Percentiles rank a stretch among this genome's conserved stretches.
These are phyloP conservation scores for Mustela nigripes DNA, from an alignment of 2,113 vertebrate genomes.

Conservation along the genomic window DNA sequence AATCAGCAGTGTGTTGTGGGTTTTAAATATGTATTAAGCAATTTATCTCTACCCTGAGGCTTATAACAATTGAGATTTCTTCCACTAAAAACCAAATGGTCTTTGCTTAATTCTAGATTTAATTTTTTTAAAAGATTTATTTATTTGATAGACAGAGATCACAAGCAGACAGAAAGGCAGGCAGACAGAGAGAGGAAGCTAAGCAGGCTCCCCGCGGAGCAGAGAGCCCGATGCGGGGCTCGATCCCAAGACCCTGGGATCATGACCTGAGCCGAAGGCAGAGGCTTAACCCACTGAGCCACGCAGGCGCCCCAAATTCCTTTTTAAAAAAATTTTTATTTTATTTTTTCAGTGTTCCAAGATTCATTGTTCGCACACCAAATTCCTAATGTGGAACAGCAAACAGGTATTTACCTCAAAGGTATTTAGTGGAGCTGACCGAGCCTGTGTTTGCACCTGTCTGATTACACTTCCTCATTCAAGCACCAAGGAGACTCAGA, in stretches of 20 bases:
- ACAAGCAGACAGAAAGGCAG: too few relatives aligned
- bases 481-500: background rate
- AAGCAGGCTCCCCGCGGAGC: too few relatives aligned
- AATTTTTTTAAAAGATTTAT: background rate
- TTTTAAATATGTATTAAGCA: constrained; percentile 8
- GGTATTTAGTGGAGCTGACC: background rate
- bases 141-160: too few relatives aligned
- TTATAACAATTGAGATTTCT: constrained; percentile 29
- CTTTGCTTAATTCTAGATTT: constrained; percentile 51
- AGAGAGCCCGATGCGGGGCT: too few relatives aligned
- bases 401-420: constrained; percentile 1
- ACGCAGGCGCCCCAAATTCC: too few relatives aligned
- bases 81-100: constrained; percentile 41
- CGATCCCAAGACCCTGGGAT: too few relatives aligned
- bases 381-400: background rate
- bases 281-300: too few relatives aligned
- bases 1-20: background rate
- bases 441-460: constrained; percentile 47
- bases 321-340: too few relatives aligned
- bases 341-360: too few relatives aligned
- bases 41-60: background rate
- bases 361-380: background rate
- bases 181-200: too few relatives aligned
- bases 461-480: constrained; percentile 18
- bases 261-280: too few relatives aligned